These are phyloP conservation scores for Chloropsis hardwickii DNA, from an alignment of 2,113 vertebrate species.

Conservation along the genomic window DNA sequence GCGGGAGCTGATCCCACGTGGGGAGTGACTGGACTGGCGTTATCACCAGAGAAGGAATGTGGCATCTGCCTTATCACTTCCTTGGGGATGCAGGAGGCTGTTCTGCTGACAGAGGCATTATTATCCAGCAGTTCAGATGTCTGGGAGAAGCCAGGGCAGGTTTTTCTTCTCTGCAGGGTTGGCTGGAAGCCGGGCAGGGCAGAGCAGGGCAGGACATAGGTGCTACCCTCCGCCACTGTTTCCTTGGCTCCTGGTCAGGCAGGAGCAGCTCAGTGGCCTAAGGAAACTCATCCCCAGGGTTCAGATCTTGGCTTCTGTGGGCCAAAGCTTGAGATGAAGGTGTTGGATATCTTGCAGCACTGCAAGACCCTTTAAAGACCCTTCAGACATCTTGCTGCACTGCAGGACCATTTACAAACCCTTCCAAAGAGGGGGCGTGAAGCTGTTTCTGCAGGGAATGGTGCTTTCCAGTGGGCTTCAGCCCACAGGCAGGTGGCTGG, in stretches of 20 bases:
- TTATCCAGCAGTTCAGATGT: not conserved
- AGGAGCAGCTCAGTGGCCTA: not conserved
- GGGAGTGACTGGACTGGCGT: rapidly evolving
- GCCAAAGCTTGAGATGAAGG: not conserved
- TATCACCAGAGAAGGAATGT: not conserved
- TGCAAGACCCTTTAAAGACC: not conserved
- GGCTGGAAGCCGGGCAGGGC: not conserved
- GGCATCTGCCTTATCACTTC: not conserved
- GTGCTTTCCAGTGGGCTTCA: not conserved
- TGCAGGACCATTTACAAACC: not conserved
- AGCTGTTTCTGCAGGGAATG: not conserved
- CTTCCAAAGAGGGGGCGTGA: not conserved
- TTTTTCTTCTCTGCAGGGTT: not conserved
- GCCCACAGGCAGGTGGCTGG: not conserved
- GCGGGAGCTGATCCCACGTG: rapidly evolving
- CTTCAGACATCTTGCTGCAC: not conserved
- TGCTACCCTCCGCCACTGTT: not conserved
- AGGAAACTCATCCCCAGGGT: not conserved
- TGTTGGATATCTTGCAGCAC: not conserved
- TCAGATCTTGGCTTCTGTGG: not conserved
- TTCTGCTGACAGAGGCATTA: not conserved
- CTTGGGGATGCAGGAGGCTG: not conserved
- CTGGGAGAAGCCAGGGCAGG: not conserved
- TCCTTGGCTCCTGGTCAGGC: not conserved
- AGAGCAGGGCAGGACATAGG: not conserved